These are phyloP conservation scores for Pogonognathellus flavescens DNA, from an alignment of 1,140 invertebrate genomes.

Conservation along the genomic window DNA sequence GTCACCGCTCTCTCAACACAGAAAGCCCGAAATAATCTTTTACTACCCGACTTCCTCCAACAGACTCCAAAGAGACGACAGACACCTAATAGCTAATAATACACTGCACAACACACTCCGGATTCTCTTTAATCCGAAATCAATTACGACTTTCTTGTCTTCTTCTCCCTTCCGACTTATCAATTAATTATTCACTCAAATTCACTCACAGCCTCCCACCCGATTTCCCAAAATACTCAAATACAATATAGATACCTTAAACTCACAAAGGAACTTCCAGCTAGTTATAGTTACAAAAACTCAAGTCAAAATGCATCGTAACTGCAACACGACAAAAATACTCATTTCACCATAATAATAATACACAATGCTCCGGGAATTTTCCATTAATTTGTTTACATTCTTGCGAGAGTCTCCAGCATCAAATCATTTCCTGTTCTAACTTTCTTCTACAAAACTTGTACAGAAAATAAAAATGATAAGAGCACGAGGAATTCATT, in stretches of 20 bases:
- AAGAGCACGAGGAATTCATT: conserved; percentile 17
- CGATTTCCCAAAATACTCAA: neutral
- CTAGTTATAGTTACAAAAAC: neutral
- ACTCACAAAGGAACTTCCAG: neutral
- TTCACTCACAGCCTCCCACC: neutral
- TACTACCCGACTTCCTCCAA: neutral
- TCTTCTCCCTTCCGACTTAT: neutral
- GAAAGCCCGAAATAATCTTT: neutral
- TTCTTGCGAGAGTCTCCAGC: neutral
- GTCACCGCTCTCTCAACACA: neutral
- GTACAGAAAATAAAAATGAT: conserved; percentile 35
- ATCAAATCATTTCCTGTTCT: conserved; percentile 28
- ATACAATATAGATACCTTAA: neutral
- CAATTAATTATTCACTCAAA: conserved; percentile 37
- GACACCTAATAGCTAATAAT: neutral
- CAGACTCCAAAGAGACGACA: neutral
- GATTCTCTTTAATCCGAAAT: conserved; percentile 18
- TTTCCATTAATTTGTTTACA: neutral
- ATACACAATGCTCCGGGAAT: neutral
- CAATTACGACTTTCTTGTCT: neutral
- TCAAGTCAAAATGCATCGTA: no score
- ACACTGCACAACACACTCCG: neutral
- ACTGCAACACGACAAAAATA: neutral
- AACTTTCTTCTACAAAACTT: conserved; percentile 43
- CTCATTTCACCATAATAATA: neutral